Evolutionary conservation across 53 echinoderm and acorn worm species (phyloP).

Genomic region (Holothuria scabra): DNA sequence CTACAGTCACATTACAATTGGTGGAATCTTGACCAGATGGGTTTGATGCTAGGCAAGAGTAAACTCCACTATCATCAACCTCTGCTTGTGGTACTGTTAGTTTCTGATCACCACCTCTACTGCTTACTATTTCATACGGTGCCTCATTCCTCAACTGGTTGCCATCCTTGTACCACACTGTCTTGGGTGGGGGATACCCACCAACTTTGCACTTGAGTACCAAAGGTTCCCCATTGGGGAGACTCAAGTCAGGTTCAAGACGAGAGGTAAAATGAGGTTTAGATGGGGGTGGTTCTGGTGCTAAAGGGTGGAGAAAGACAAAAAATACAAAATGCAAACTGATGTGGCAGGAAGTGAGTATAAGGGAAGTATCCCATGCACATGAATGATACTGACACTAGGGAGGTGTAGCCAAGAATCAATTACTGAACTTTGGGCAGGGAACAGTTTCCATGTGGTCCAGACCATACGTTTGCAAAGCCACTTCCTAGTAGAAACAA

Average conservation of each 20-base stretch:
- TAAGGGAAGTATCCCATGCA: background rate
- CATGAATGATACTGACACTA: background rate
- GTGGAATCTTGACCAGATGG: conserved; percentile 70
- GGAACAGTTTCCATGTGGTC: background rate
- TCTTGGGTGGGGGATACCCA: conserved; percentile 72
- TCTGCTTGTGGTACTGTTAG: background rate
- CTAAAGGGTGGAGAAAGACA: too few relatives aligned
- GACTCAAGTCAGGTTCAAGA: conserved; percentile 51
- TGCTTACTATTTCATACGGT: conserved; percentile 31
- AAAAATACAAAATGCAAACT: background rate
- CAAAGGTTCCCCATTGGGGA: conserved; percentile 68
- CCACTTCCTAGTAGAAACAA: too few relatives aligned
- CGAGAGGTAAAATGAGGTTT: conserved; percentile 18
- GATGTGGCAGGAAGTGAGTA: background rate
- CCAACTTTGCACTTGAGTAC: conserved; percentile 73
- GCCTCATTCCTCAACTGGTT: conserved; percentile 66
- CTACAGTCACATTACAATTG: conserved; percentile 63
- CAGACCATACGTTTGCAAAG: background rate
- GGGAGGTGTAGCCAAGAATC: background rate
- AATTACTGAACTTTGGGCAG: background rate
- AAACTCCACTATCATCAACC: conserved; percentile 71
- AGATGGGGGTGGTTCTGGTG: conserved; percentile 6
- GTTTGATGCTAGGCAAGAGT: conserved; percentile 72
- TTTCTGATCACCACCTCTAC: background rate
- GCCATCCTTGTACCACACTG: conserved; percentile 81